phyloP scores from a whole-genome alignment of 1,140 invertebrate genomes.

The Brachionus rubens region DNA sequence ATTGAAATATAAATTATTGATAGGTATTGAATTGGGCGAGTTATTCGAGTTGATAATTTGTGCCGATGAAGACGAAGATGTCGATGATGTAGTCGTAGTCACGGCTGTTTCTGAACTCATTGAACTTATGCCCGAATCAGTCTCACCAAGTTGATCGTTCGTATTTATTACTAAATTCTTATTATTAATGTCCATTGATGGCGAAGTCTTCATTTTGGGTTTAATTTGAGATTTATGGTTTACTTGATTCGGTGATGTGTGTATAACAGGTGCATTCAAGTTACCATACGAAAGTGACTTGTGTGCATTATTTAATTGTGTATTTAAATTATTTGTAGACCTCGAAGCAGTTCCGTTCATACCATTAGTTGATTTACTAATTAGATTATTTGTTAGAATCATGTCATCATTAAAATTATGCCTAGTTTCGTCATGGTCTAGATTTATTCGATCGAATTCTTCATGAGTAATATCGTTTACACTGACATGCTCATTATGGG shows the following conservation, averaged over 20 bases:
- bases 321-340: not conserved
- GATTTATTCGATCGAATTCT: slow-evolving; percentile 3
- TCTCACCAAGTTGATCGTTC: slow-evolving; percentile 40
- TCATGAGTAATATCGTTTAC: not conserved
- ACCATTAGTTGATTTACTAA: not conserved
- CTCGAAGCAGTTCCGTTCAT: not conserved
- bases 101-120: slow-evolving; percentile 41
- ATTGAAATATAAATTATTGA: slow-evolving; percentile 9
- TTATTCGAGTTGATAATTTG: not conserved
- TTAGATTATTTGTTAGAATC: not conserved
- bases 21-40: slow-evolving; percentile 1
- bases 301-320: not conserved
- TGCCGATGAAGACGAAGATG: not conserved
- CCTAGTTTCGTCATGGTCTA: not conserved
- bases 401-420: not conserved
- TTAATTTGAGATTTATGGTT: not conserved
- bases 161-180: slow-evolving; percentile 21
- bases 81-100: slow-evolving; percentile 1
- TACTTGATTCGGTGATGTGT: not conserved
- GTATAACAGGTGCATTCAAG: slow-evolving; percentile 17
- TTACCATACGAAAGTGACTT: slow-evolving; percentile 3
- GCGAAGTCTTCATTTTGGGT: not conserved
- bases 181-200: slow-evolving; percentile 7
- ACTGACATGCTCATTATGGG: not conserved
- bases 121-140: slow-evolving; percentile 42